Evolutionary conservation across 2,797 vertebrate species (phyloP).

Genomic region (Alca torda): DNA sequence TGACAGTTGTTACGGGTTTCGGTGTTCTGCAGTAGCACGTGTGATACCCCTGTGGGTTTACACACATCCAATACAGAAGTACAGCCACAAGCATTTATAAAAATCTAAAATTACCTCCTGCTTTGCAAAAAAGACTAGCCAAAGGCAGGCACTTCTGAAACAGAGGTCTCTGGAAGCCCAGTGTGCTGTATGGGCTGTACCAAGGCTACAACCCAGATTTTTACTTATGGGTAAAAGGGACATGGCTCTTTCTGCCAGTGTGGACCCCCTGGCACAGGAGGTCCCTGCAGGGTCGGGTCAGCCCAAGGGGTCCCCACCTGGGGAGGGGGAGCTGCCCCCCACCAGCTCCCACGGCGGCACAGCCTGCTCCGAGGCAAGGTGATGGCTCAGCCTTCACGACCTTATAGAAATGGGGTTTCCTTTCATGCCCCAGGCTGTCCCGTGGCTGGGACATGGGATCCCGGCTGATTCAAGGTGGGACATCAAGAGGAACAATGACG

Average conservation of each 20-base stretch:
- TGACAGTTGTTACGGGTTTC: not conserved
- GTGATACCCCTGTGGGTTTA: not conserved
- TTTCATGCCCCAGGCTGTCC: too few species aligned
- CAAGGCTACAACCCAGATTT: not conserved
- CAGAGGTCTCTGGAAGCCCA: not conserved
- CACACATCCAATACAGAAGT: not conserved
- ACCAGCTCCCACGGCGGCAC: not conserved
- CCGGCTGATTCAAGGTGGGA: rapidly evolving
- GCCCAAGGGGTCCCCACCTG: not conserved
- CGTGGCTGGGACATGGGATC: not conserved
- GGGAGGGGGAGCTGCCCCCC: not conserved
- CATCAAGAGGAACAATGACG: not conserved
- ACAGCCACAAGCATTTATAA: not conserved
- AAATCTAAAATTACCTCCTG: not conserved
- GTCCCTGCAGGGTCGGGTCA: not conserved
- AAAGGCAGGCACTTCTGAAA: not conserved
- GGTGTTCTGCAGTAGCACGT: not conserved
- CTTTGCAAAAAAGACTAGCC: not conserved
- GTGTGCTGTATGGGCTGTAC: not conserved
- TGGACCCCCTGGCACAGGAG: rapidly evolving
- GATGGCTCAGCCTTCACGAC: not conserved
- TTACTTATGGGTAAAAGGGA: too few species aligned
- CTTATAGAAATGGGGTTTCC: not conserved
- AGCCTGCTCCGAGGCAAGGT: too few species aligned
- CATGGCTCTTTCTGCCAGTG: not conserved